Base-by-base conservation (phyloP, 2,888 invertebrate species). In the Laspeyria flexula region DNA sequence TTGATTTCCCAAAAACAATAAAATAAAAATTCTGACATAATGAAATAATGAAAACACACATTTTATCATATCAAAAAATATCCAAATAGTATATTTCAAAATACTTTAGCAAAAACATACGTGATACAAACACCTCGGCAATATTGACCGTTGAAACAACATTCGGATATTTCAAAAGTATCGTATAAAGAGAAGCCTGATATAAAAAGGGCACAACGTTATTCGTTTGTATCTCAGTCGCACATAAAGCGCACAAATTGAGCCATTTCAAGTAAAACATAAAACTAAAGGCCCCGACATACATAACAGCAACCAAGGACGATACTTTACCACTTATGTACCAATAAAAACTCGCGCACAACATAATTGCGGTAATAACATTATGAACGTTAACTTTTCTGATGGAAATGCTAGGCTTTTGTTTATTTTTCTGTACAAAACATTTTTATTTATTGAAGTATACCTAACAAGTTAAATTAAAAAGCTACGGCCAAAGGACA, bases 201-300 rank as follows among this genome's bases (percentile, higher is more conserved):
- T 63, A 75, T 75, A 77, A 77, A 75, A 73, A 66, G 55, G 46
- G 55, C 56, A 62, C 60, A 50, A 16, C 60, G 56, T 64, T 69
- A 66, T 73, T 70, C 70, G 65, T 64, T 60, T 69, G 63, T 75
- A 73, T 77, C 73, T 58, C 62, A 63, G 68, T 65, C 49, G 58
- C 55, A 62, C 68, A 71, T 77, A 77, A 77, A 74, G 45, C 52
- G 48, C 49, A 55, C 71, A 70, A 74, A 73, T 72, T 66, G 68
- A 69, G 65, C 68, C 60, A 75, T 77, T 77, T 68, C 65, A 60
- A 59, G 47, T 55, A 45, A 61, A 46, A 60, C 67, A 70, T 75
- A 75, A 78, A 77, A 77, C 66, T 73, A 68, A 78, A 71, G 71
- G 61, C 65, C 45, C 51, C 47, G 35, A 49, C 59, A 55, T 63